Evolutionary conservation across 2,888 invertebrate genomes (phyloP).

Genomic region (Cistogaster globosa): DNA sequence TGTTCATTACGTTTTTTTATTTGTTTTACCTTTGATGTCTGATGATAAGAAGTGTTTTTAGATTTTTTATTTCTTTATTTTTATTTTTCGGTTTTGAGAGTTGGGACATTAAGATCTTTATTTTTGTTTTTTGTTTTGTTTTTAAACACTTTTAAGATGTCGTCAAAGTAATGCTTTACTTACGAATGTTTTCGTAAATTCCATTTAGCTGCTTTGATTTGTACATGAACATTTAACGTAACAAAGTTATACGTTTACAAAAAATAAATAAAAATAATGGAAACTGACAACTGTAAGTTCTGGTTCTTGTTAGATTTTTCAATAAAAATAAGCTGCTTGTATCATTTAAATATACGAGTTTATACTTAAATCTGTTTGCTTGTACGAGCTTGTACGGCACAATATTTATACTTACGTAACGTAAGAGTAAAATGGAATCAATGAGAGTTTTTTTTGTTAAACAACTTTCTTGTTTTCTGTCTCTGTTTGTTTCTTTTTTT

Average conservation of each 20-base stretch:
- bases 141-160: conserved; percentile 68
- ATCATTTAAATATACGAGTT: conserved; percentile 47
- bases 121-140: too few relatives aligned
- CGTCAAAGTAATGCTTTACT: conserved; percentile 30
- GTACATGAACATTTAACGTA: neutral
- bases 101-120: conserved; percentile 63
- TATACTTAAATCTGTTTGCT: neutral
- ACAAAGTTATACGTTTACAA: conserved; percentile 10
- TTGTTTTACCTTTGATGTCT: conserved; percentile 64
- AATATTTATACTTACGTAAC: neutral
- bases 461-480: too few relatives aligned
- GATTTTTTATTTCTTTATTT: too few relatives aligned
- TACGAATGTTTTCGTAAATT: conserved; percentile 22
- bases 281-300: conserved; percentile 43
- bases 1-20: conserved; percentile 6
- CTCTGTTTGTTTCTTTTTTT: neutral
- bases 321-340: conserved; percentile 66
- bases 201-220: conserved; percentile 30
- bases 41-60: conserved; percentile 53
- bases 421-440: neutral
- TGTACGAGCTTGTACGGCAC: neutral
- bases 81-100: conserved; percentile 23
- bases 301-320: conserved; percentile 56
- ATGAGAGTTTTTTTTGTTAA: conserved; percentile 29
- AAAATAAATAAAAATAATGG: conserved; percentile 22